These are phyloP conservation scores for Drosophila helvetica DNA, from an alignment of 2,888 invertebrate species.

Conservation along the genomic window DNA sequence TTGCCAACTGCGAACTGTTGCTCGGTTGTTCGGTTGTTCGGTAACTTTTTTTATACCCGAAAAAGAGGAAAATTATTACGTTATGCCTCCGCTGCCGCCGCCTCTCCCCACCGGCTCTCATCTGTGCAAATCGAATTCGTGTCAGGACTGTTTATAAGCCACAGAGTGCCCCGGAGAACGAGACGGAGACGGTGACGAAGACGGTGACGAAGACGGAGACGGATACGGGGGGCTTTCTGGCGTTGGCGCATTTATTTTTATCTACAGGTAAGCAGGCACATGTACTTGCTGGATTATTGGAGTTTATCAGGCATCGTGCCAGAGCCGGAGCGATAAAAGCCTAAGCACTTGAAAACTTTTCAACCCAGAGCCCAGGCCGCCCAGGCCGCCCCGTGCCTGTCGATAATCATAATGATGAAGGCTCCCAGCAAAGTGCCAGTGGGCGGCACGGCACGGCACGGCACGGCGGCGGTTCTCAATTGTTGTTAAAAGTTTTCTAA, in stretches of 20 bases:
- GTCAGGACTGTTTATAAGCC: constrained; percentile 58
- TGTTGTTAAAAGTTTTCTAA: constrained; percentile 79
- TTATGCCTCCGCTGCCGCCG: constrained; percentile 27
- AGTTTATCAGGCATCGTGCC: constrained; percentile 62
- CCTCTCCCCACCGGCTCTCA: constrained; percentile 23
- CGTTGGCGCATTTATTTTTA: constrained; percentile 60
- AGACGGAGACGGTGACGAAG: not conserved
- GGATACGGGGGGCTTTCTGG: not conserved
- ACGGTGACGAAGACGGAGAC: not conserved
- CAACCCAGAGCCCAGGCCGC: not conserved
- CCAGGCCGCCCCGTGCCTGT: constrained; percentile 14
- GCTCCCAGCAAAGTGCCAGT: not conserved
- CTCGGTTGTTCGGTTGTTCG: constrained; percentile 65
- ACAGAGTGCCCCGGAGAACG: not conserved
- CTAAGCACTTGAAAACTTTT: constrained; percentile 74
- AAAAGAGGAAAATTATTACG: constrained; percentile 62
- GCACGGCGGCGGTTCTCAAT: constrained; percentile 36
- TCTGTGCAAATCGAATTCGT: constrained; percentile 69
- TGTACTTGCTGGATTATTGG: constrained; percentile 66
- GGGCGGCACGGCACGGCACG: too few species aligned
- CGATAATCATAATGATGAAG: constrained; percentile 70
- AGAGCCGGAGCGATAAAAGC: constrained; percentile 64
- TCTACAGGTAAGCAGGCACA: constrained; percentile 69
- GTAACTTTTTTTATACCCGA: constrained; percentile 64
- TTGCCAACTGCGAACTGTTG: constrained; percentile 60